Evolutionary conservation across 2,113 vertebrate species (phyloP).

Genomic region (Psilopogon haemacephalus): DNA sequence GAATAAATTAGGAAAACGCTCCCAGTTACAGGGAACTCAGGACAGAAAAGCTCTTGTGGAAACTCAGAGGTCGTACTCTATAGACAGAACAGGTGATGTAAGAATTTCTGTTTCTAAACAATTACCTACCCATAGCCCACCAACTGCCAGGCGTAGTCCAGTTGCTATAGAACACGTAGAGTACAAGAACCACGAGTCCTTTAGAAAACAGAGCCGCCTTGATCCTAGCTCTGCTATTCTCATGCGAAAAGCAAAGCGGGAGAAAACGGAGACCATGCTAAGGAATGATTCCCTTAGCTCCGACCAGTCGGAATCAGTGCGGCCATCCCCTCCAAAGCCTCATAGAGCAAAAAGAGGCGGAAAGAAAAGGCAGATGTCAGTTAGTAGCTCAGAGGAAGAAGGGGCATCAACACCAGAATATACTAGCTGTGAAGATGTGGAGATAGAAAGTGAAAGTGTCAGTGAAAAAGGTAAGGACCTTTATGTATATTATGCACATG

Average conservation of each 20-base stretch:
- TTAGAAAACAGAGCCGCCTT: conserved; percentile 83
- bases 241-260: conserved; percentile 85
- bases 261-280: conserved; percentile 90
- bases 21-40: conserved; percentile 73
- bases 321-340: conserved; percentile 91
- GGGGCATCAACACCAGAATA: conserved; percentile 98
- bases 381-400: conserved; percentile 99
- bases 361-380: conserved; percentile 97
- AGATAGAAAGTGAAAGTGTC: conserved; percentile 95
- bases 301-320: conserved; percentile 94
- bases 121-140: conserved; percentile 77
- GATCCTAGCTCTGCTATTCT: conserved; percentile 82
- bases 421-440: conserved; percentile 98
- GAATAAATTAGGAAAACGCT: conserved; percentile 80
- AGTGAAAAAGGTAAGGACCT: conserved; percentile 93
- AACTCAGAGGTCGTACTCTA: conserved; percentile 83
- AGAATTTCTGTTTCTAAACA: conserved; percentile 76
- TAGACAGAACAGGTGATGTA: conserved; percentile 88
- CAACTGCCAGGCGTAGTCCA: conserved; percentile 76
- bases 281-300: conserved; percentile 98
- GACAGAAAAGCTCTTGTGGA: conserved; percentile 82
- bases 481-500: conserved; percentile 56
- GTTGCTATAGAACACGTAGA: conserved; percentile 74
- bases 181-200: conserved; percentile 83
- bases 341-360: conserved; percentile 90